A percentile compares a stretch with the other conserved stretches of the same genome.
Evolutionary conservation across 1,140 invertebrate genomes (phyloP).

Genomic region (Macrobrachium nipponense): DNA sequence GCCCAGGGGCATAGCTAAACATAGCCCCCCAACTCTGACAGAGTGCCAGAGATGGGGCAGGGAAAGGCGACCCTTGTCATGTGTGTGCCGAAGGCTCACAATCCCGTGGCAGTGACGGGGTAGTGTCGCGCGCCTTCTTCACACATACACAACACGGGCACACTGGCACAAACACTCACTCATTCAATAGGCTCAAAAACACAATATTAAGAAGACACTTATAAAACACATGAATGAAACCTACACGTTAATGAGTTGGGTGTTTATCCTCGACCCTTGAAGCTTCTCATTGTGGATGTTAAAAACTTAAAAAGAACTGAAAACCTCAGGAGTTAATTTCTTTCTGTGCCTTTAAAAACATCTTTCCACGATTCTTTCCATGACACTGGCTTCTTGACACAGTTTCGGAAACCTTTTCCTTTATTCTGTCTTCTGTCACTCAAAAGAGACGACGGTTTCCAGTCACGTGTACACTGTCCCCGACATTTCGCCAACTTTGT

Average conservation of each 20-base stretch:
- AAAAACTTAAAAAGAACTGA: background rate
- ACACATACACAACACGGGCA: background rate
- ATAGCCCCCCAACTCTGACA: constrained; percentile 39
- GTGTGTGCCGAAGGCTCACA: constrained; percentile 21
- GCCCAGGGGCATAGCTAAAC: constrained; percentile 40
- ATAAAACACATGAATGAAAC: background rate
- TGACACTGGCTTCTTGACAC: constrained; percentile 5
- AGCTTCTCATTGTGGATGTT: constrained; percentile 29
- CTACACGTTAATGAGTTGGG: constrained; percentile 33
- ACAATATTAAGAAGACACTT: background rate
- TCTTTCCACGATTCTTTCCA: constrained; percentile 19
- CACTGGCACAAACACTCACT: constrained; percentile 5
- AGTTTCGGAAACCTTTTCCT: constrained; percentile 16
- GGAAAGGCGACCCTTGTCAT: constrained; percentile 18
- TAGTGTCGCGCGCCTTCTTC: background rate
- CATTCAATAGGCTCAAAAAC: constrained; percentile 27
- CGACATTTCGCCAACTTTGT: constrained; percentile 41
- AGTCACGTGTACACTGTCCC: constrained; percentile 36
- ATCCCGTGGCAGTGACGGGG: constrained; percentile 8
- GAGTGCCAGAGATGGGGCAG: constrained; percentile 33
- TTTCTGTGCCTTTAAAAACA: constrained; percentile 5
- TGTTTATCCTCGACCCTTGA: constrained; percentile 33
- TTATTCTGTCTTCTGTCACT: background rate
- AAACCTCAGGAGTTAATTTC: constrained; percentile 12
- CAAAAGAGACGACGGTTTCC: constrained; percentile 6